A percentile compares a stretch with the other conserved stretches of the same genome.
phyloP scores from a whole-genome alignment of 2,113 vertebrate genomes.

The Recurvirostra avosetta region DNA sequence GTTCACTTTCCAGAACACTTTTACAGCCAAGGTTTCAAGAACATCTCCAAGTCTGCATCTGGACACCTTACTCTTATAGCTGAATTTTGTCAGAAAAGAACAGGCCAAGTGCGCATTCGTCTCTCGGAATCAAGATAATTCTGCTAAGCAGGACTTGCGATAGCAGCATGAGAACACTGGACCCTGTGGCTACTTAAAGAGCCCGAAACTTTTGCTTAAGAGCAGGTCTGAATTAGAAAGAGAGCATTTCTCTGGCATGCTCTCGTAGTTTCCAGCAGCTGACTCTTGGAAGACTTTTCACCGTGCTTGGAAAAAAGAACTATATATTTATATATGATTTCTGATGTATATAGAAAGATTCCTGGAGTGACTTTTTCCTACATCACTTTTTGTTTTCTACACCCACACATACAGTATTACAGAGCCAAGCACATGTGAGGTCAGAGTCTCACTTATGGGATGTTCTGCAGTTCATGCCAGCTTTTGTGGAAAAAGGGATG shows the following conservation, averaged over 20 bases:
- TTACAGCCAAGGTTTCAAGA: background rate
- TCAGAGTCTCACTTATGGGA: background rate
- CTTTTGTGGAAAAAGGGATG: background rate
- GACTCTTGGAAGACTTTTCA: background rate
- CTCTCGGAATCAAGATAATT: background rate
- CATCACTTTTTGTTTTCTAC: background rate
- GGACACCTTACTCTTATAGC: background rate
- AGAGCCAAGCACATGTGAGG: background rate
- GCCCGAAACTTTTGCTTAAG: background rate
- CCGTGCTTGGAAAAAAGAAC: background rate
- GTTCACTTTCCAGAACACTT: background rate
- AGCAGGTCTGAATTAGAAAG: background rate
- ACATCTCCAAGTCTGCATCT: background rate
- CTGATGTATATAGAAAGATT: background rate
- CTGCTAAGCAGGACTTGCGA: background rate
- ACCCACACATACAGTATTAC: background rate
- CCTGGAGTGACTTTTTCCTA: background rate
- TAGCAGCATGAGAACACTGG: background rate
- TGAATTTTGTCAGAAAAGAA: background rate
- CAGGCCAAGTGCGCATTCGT: background rate
- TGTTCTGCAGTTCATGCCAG: background rate
- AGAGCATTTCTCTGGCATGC: background rate
- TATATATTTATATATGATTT: background rate
- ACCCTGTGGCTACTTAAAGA: background rate
- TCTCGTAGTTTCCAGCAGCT: background rate